Evolutionary conservation across 2,113 vertebrate species (phyloP).

Genomic region (Zosterops pallidus): DNA sequence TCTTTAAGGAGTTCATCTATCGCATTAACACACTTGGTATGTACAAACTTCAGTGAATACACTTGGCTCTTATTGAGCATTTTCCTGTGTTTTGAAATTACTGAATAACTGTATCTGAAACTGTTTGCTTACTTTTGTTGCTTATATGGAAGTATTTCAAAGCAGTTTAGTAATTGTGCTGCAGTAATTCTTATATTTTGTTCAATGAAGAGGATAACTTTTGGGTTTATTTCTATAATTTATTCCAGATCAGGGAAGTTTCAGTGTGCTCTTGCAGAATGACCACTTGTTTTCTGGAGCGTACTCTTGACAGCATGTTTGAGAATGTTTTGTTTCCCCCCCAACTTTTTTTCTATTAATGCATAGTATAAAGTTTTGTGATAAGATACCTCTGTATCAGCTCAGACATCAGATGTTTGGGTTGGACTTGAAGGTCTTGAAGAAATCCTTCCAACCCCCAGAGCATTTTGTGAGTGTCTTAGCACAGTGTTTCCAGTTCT

Average conservation of each 20-base stretch:
- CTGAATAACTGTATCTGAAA: neutral
- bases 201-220: neutral
- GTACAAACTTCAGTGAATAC: neutral
- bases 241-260: neutral
- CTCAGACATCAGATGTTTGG: neutral
- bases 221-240: no score
- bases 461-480: neutral
- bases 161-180: neutral
- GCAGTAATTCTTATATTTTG: neutral
- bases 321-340: neutral
- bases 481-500: neutral
- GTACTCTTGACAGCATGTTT: neutral
- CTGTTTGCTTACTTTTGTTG: neutral
- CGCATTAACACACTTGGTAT: conserved; percentile 94
- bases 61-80: neutral
- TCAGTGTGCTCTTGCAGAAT: neutral
- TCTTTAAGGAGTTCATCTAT: conserved; percentile 96
- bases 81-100: neutral
- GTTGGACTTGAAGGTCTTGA: neutral
- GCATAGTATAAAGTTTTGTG: neutral
- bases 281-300: neutral
- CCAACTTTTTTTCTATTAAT: neutral
- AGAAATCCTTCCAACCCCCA: neutral
- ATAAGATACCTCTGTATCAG: neutral
- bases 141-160: neutral